These are phyloP conservation scores for Anser cygnoides DNA, from an alignment of 2,113 vertebrate species.

Conservation along the genomic window DNA sequence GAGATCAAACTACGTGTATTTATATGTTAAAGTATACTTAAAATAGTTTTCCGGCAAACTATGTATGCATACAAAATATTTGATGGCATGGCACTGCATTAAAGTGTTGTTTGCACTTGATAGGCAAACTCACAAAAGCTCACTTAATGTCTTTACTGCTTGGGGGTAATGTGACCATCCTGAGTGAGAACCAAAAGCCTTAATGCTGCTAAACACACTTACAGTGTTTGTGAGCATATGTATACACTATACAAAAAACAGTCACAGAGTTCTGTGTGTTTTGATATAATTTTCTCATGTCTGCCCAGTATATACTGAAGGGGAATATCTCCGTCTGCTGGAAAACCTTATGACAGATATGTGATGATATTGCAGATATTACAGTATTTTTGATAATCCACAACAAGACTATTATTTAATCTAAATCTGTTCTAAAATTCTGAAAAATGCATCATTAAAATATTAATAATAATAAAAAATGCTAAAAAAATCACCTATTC, in stretches of 20 bases:
- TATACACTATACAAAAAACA: not conserved
- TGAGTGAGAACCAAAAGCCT: not conserved
- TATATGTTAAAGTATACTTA: not conserved
- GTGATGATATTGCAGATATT: not conserved
- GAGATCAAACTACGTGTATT: not conserved
- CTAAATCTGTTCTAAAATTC: not conserved
- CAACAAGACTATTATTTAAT: accelerated
- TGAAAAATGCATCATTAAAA: not conserved
- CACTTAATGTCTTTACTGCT: not conserved
- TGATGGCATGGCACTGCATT: not conserved
- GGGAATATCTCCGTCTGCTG: not conserved
- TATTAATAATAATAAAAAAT: not conserved
- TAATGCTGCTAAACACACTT: not conserved
- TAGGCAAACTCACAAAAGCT: not conserved
- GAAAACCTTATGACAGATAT: not conserved
- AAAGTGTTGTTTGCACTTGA: not conserved
- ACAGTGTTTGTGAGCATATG: not conserved
- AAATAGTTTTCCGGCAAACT: not conserved
- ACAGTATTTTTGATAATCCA: not conserved
- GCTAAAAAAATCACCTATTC: not conserved
- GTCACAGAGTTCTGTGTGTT: not conserved
- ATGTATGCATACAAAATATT: not conserved
- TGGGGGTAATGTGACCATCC: not conserved
- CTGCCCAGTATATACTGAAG: not conserved
- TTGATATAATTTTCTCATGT: not conserved